phyloP scores from a whole-genome alignment of 2,797 vertebrate genomes.

The Malurus leucopterus region DNA sequence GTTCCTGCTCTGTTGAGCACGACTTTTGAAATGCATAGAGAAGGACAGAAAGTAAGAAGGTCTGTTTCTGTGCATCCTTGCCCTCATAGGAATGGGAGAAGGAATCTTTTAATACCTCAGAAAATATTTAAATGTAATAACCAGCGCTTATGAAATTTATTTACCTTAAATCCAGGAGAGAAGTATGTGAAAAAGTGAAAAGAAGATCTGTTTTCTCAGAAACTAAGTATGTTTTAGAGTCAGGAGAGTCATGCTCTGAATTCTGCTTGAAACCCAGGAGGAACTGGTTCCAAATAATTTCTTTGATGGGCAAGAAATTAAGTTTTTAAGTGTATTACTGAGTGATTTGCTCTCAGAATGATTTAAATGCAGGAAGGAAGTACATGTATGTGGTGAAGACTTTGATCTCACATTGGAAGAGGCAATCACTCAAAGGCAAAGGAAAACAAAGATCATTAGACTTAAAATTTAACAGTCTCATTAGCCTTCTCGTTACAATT shows the following conservation, averaged over 20 bases:
- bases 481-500: slow-evolving; percentile 57
- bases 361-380: background rate
- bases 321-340: background rate
- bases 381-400: background rate
- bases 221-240: background rate
- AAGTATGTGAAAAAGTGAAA: background rate
- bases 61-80: background rate
- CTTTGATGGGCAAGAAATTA: background rate
- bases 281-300: background rate
- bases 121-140: background rate
- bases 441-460: slow-evolving; percentile 28
- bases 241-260: background rate
- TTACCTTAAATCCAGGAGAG: background rate
- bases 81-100: background rate
- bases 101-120: background rate
- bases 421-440: background rate
- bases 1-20: background rate
- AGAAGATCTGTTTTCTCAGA: background rate
- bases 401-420: background rate
- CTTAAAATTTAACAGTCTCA: slow-evolving; percentile 59
- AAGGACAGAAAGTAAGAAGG: background rate
- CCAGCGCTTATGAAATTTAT: background rate
- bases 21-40: background rate
- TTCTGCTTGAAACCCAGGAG: background rate
- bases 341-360: background rate